Conservation (phyloP, 2,888 invertebrate species). For the Melitaea athalia region DNA sequence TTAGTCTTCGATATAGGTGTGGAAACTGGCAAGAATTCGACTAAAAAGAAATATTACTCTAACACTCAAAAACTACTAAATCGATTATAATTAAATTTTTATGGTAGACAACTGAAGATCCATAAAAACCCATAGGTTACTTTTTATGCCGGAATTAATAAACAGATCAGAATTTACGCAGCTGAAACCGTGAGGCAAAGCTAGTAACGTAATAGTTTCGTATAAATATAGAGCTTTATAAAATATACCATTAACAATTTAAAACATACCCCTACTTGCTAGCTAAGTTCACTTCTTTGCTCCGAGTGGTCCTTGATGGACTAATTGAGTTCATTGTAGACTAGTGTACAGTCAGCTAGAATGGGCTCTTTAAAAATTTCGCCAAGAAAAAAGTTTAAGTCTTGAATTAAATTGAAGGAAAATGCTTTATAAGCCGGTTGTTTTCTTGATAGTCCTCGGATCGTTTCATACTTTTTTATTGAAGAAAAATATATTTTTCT, state of each 20-base stretch:
- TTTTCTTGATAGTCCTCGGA: neutral
- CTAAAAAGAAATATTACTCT: too few relatives aligned
- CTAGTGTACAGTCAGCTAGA: slow-evolving; percentile 10
- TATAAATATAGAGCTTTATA: neutral
- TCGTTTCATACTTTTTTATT: neutral
- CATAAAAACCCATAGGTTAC: too few relatives aligned
- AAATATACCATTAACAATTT: slow-evolving; percentile 13
- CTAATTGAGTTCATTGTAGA: slow-evolving; percentile 32
- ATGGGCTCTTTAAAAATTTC: slow-evolving; percentile 15
- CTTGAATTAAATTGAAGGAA: slow-evolving; percentile 11
- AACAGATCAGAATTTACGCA: too few relatives aligned
- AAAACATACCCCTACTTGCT: slow-evolving; percentile 8
- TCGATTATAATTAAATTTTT: too few relatives aligned
- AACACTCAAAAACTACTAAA: too few relatives aligned
- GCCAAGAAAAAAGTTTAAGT: slow-evolving; percentile 15
- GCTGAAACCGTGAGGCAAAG: too few relatives aligned
- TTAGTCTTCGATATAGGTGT: too few relatives aligned
- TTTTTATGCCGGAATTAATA: too few relatives aligned
- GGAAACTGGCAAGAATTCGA: too few relatives aligned
- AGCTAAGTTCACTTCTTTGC: slow-evolving; percentile 16
- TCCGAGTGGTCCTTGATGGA: slow-evolving; percentile 20
- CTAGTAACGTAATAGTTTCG: too few relatives aligned
- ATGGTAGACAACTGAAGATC: too few relatives aligned
- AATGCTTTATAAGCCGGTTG: slow-evolving; percentile 3
- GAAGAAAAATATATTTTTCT: neutral